These are phyloP conservation scores for Hycleus phaleratus DNA, from an alignment of 1,140 invertebrate species.

Conservation along the genomic window DNA sequence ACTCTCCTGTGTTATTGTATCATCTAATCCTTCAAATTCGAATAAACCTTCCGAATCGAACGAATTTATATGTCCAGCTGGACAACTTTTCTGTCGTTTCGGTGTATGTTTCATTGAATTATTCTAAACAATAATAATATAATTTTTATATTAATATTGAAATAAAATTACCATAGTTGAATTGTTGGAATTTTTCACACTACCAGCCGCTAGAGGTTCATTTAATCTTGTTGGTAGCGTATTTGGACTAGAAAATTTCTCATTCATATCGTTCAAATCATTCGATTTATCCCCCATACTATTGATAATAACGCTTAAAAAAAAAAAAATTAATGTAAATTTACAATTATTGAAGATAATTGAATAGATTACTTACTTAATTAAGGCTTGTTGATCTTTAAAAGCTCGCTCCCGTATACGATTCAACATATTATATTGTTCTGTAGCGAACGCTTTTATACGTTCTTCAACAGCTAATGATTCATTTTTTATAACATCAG, in stretches of 20 bases:
- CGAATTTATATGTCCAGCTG: conserved; percentile 20
- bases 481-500: conserved; percentile 44
- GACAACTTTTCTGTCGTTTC: conserved; percentile 17
- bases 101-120: conserved; percentile 16
- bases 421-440: conserved; percentile 47
- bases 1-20: conserved; percentile 18
- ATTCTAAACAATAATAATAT: conserved; percentile 2
- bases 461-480: conserved; percentile 43
- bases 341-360: background rate
- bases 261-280: background rate
- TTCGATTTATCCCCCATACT: background rate
- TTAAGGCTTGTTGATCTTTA: conserved; percentile 43
- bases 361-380: conserved; percentile 30
- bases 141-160: too few relatives aligned
- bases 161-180: conserved; percentile 8
- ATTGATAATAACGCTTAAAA: background rate
- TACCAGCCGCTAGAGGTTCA: background rate
- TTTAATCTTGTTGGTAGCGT: background rate
- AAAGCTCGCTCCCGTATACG: conserved; percentile 44
- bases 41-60: conserved; percentile 48
- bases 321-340: background rate
- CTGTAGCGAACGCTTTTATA: conserved; percentile 44
- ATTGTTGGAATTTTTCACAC: background rate
- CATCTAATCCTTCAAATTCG: conserved; percentile 48
- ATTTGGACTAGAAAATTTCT: background rate